Evolutionary conservation across 2,888 invertebrate genomes (phyloP).

Genomic region (Tachina fera): DNA sequence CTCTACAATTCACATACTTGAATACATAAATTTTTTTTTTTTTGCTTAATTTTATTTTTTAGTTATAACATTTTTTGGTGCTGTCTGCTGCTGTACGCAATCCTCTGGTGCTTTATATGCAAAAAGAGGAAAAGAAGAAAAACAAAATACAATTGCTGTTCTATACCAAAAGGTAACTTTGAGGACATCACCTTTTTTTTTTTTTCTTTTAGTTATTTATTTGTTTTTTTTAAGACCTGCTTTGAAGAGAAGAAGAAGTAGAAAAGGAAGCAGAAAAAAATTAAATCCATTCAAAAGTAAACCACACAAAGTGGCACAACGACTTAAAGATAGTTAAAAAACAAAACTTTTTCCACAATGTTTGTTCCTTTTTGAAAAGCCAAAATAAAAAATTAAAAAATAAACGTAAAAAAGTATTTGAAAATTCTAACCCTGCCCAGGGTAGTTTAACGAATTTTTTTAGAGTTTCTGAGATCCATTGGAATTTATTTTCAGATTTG

Average conservation of each 20-base stretch:
- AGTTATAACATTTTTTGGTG: not conserved
- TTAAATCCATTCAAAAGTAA: constrained; percentile 24
- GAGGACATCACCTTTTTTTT: constrained; percentile 49
- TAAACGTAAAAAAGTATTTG: not conserved
- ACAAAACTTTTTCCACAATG: constrained; percentile 5
- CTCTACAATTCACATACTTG: constrained; percentile 22
- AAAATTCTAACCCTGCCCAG: not conserved
- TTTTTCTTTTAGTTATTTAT: constrained; percentile 9
- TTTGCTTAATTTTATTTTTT: not conserved
- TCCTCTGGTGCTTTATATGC: not conserved
- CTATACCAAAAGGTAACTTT: constrained; percentile 18
- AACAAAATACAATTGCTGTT: constrained; percentile 13
- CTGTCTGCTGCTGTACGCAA: not conserved
- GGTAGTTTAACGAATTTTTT: constrained; percentile 14
- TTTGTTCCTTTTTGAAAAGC: not conserved
- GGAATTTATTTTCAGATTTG: not conserved
- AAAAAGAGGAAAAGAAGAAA: too few relatives aligned
- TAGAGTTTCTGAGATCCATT: not conserved
- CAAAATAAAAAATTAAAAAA: constrained; percentile 21
- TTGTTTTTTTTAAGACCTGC: constrained; percentile 15
- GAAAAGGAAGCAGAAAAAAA: not conserved
- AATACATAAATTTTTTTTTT: constrained; percentile 13
- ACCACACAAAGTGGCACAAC: constrained; percentile 45
- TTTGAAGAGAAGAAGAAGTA: not conserved
- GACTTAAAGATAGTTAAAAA: constrained; percentile 33